A percentile compares a stretch with the other conserved stretches of the same genome.
Evolutionary conservation across 2,797 vertebrate genomes (phyloP).

Genomic region (Silurus lanzhouensis): DNA sequence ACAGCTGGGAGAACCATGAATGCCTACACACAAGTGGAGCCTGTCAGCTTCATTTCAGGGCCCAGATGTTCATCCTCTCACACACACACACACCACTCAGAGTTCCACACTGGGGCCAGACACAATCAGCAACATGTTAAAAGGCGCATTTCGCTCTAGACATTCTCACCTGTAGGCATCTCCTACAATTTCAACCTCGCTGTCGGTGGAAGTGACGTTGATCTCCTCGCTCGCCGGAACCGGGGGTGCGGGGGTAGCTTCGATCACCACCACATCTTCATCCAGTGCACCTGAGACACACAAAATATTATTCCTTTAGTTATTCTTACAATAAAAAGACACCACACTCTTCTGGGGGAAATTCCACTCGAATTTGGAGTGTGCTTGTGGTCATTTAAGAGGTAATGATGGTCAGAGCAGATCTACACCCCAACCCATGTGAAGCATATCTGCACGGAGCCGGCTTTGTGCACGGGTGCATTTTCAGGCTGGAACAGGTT

Average conservation of each 20-base stretch:
- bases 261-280: conserved; percentile 98
- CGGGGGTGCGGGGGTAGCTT: conserved; percentile 89
- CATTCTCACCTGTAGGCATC: conserved; percentile 89
- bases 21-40: conserved; percentile 27
- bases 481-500: too few species aligned
- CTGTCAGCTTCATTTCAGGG: conserved; percentile 37
- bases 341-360: too few species aligned
- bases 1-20: conserved; percentile 45
- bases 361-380: too few species aligned
- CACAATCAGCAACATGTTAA: neutral
- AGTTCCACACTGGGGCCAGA: neutral
- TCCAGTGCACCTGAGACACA: conserved; percentile 84
- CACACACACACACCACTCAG: neutral
- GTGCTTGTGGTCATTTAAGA: too few species aligned
- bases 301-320: neutral
- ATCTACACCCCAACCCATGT: too few species aligned
- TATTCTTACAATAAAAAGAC: neutral
- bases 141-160: neutral
- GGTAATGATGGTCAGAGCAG: too few species aligned
- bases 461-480: too few species aligned
- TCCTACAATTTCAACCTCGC: conserved; percentile 98
- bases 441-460: too few species aligned
- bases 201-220: conserved; percentile 98
- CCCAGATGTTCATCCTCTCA: conserved; percentile 38
- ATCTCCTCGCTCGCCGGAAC: conserved; percentile 97